Evolutionary conservation across 2,888 invertebrate genomes (phyloP).

Genomic region (Latrodectus hesperus): DNA sequence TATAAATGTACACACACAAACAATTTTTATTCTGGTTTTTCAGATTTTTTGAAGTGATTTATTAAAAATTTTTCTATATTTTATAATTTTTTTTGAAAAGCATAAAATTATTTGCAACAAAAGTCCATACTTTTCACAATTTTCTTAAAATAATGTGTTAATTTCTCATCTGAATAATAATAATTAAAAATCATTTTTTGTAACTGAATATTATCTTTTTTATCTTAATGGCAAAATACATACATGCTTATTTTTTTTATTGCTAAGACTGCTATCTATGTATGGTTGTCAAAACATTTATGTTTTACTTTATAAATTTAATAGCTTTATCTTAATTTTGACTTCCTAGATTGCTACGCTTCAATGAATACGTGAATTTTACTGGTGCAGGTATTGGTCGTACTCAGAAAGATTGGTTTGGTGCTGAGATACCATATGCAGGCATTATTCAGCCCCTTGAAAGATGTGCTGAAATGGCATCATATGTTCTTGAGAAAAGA

Average conservation of each 20-base stretch:
- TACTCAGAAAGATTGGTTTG: conserved; percentile 57
- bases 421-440: conserved; percentile 45
- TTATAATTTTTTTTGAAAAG: too few relatives aligned
- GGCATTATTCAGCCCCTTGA: conserved; percentile 59
- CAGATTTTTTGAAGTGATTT: too few relatives aligned
- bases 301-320: not conserved
- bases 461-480: conserved; percentile 65
- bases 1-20: too few relatives aligned
- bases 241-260: not conserved
- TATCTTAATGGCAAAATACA: not conserved
- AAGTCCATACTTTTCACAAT: too few relatives aligned
- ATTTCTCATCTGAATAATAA: too few relatives aligned
- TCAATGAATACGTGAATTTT: conserved; percentile 81
- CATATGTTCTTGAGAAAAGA: conserved; percentile 50
- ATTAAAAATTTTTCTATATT: too few relatives aligned
- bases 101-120: too few relatives aligned
- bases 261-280: not conserved
- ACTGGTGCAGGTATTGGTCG: conserved; percentile 83
- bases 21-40: too few relatives aligned
- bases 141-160: too few relatives aligned
- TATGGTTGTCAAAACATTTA: not conserved
- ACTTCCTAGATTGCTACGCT: conserved; percentile 79
- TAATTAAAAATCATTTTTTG: not conserved
- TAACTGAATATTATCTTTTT: not conserved
- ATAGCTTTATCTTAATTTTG: not conserved